phyloP scores from a whole-genome alignment of 2,113 vertebrate species.

The Cathartes aura region DNA sequence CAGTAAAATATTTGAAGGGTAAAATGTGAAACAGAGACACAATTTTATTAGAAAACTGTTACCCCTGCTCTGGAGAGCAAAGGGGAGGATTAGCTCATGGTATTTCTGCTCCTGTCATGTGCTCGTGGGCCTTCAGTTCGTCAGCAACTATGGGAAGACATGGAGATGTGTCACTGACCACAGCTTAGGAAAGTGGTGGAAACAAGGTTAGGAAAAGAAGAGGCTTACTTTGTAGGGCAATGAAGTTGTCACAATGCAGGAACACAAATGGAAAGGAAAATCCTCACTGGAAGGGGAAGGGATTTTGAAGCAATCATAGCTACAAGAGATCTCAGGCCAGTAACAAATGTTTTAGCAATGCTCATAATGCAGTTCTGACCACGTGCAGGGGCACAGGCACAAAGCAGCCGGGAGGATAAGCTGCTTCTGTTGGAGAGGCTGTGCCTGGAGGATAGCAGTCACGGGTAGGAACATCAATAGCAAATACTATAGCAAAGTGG shows the following conservation, averaged over 20 bases:
- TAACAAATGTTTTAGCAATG: background rate
- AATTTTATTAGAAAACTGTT: background rate
- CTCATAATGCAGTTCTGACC: background rate
- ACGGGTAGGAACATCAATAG: background rate
- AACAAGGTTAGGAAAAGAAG: background rate
- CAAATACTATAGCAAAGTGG: background rate
- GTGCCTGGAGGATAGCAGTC: background rate
- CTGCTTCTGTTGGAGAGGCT: background rate
- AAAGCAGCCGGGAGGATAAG: background rate
- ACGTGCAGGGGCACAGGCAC: fast-evolving
- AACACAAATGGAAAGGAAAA: background rate
- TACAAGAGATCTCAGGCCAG: background rate
- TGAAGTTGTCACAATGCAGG: background rate
- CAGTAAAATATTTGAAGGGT: background rate
- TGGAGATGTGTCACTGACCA: background rate
- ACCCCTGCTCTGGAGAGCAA: background rate
- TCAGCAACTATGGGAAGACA: background rate
- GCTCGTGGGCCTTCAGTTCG: fast-evolving
- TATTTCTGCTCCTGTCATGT: background rate
- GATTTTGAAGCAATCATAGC: background rate
- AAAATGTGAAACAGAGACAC: background rate
- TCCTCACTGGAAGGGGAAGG: background rate
- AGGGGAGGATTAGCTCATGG: background rate
- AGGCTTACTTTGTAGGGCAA: background rate
- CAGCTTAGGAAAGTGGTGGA: background rate